Evolutionary conservation across 2,797 vertebrate species (phyloP).

Genomic region (Enoplosus armatus): DNA sequence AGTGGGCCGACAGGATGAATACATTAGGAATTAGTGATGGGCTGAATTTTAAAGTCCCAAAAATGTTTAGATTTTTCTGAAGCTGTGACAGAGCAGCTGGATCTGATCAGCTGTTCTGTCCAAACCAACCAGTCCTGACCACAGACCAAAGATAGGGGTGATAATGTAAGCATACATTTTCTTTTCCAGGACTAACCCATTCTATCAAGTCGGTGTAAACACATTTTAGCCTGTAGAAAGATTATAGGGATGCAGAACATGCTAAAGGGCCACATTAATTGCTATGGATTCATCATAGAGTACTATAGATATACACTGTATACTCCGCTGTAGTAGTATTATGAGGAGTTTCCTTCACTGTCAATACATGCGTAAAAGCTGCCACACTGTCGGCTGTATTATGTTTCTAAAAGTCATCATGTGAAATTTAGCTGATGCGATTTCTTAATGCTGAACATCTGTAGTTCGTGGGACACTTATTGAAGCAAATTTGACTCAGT

Average conservation of each 20-base stretch:
- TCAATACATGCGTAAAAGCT: constrained; percentile 17
- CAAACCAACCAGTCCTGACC: constrained; percentile 32
- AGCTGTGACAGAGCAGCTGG: neutral
- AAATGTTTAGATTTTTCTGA: constrained; percentile 4
- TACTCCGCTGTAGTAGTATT: neutral
- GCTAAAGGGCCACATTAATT: neutral
- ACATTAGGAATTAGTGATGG: neutral
- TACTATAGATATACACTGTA: neutral
- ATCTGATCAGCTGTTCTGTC: constrained; percentile 20
- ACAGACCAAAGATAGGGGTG: constrained; percentile 62
- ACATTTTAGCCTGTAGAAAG: neutral
- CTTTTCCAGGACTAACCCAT: neutral
- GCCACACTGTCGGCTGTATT: neutral
- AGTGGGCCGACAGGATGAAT: neutral
- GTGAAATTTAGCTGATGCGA: too few relatives aligned
- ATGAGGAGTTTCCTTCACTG: neutral
- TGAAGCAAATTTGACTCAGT: constrained; percentile 1
- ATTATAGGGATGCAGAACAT: constrained; percentile 9
- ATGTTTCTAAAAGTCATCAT: neutral
- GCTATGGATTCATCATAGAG: neutral
- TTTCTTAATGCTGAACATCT: too few relatives aligned
- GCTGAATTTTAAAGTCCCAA: constrained; percentile 1
- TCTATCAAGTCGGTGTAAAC: neutral
- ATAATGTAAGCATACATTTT: constrained; percentile 20
- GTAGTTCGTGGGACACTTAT: too few relatives aligned